Percentiles rank a stretch among this genome's conserved stretches.
These are phyloP conservation scores for Eudasyphora cyanicolor DNA, from an alignment of 2,888 invertebrate genomes.

Conservation along the genomic window DNA sequence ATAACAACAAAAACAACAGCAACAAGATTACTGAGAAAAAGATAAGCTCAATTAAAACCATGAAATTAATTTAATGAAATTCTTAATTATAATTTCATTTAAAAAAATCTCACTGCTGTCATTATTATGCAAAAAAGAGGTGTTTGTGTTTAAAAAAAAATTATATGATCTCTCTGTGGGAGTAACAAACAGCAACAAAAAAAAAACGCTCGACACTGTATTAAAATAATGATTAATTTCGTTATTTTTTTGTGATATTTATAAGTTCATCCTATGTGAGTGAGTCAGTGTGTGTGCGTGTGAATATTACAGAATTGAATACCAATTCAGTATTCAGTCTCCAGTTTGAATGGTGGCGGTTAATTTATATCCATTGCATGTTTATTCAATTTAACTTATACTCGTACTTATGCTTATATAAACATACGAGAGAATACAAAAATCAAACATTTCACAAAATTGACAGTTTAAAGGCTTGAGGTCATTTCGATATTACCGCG, in stretches of 20 bases:
- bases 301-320: not conserved
- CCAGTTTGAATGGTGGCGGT: constrained; percentile 48
- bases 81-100: constrained; percentile 33
- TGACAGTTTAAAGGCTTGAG: constrained; percentile 55
- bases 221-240: constrained; percentile 38
- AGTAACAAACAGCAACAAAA: too few relatives aligned
- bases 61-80: constrained; percentile 52
- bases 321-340: not conserved
- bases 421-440: too few relatives aligned
- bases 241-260: not conserved
- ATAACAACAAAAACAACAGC: not conserved
- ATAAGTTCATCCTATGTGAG: not conserved
- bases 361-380: constrained; percentile 32
- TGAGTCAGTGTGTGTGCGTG: not conserved
- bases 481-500: constrained; percentile 58
- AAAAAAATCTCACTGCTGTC: constrained; percentile 14
- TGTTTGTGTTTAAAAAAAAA: not conserved
- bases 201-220: constrained; percentile 16
- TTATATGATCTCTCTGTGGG: not conserved
- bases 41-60: constrained; percentile 51
- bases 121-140: not conserved
- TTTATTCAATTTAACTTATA: constrained; percentile 36
- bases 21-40: not conserved
- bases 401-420: too few relatives aligned
- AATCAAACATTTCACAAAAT: constrained; percentile 51